These are phyloP conservation scores for Falco rusticolus DNA, from an alignment of 2,797 vertebrate genomes.

Conservation along the genomic window DNA sequence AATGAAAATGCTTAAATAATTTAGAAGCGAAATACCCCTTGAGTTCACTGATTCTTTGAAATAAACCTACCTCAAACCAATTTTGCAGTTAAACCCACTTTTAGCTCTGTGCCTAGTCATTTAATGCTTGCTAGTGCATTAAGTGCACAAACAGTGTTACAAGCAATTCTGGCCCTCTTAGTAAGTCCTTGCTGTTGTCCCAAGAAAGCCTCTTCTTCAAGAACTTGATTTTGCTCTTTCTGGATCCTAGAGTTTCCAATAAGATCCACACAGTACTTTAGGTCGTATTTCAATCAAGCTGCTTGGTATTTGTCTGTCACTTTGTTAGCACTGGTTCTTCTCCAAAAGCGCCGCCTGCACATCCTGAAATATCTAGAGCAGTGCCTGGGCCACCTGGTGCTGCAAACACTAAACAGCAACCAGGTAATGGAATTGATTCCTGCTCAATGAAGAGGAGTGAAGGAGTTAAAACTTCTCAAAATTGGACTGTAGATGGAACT, in stretches of 20 bases:
- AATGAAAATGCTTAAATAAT: neutral
- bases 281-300: neutral
- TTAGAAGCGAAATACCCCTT: neutral
- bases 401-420: neutral
- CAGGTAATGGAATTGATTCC: neutral
- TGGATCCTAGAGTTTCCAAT: neutral
- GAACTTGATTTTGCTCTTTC: neutral
- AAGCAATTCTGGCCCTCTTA: neutral
- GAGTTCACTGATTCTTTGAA: neutral
- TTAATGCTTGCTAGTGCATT: neutral
- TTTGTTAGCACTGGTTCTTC: neutral
- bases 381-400: neutral
- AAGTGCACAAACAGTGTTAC: neutral
- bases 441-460: constrained; percentile 3
- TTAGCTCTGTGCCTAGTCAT: neutral
- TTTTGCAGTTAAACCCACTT: neutral
- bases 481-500: constrained; percentile 34
- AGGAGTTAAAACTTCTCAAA: constrained; percentile 61
- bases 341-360: neutral
- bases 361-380: neutral
- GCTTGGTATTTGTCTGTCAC: neutral
- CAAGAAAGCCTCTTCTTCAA: neutral
- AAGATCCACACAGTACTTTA: neutral
- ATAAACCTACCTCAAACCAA: neutral
- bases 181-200: neutral